Evolutionary conservation across 2,888 invertebrate genomes (phyloP).

Genomic region (Chloroclystis v-ata): DNA sequence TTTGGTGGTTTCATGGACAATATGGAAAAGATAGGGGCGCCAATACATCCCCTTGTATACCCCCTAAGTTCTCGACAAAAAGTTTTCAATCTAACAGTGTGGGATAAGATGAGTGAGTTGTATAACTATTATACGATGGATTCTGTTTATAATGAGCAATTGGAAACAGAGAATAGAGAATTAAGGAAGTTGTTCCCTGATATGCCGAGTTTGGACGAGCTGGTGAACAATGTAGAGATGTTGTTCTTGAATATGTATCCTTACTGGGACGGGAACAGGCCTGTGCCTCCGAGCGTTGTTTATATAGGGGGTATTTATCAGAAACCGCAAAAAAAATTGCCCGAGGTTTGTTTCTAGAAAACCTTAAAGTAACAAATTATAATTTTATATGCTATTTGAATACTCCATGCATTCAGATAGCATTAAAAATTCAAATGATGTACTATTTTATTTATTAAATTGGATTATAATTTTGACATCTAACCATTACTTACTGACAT

Average conservation of each 20-base stretch:
- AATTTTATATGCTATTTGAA: no score
- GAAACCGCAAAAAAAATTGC: background rate
- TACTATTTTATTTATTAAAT: no score
- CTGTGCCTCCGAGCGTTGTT: background rate
- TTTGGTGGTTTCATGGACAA: slow-evolving; percentile 28
- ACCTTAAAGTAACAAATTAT: no score
- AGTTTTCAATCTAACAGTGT: slow-evolving; percentile 18
- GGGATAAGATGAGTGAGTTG: slow-evolving; percentile 28
- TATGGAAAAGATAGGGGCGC: slow-evolving; percentile 31
- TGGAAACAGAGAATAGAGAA: slow-evolving; percentile 22
- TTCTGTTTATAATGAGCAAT: slow-evolving; percentile 26
- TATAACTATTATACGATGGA: slow-evolving; percentile 25
- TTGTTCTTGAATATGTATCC: background rate
- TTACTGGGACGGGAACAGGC: background rate
- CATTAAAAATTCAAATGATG: no score
- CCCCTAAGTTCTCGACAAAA: slow-evolving; percentile 25
- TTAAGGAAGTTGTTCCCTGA: slow-evolving; percentile 17
- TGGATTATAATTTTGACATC: no score
- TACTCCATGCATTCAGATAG: no score
- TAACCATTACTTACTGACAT: no score
- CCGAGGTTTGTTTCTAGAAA: background rate
- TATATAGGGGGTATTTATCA: background rate
- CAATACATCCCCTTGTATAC: slow-evolving; percentile 31
- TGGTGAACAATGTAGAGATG: slow-evolving; percentile 31
- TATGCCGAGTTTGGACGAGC: slow-evolving; percentile 33